phyloP scores from a whole-genome alignment of 2,113 vertebrate genomes.

The Telmatochromis brachygnathus region DNA sequence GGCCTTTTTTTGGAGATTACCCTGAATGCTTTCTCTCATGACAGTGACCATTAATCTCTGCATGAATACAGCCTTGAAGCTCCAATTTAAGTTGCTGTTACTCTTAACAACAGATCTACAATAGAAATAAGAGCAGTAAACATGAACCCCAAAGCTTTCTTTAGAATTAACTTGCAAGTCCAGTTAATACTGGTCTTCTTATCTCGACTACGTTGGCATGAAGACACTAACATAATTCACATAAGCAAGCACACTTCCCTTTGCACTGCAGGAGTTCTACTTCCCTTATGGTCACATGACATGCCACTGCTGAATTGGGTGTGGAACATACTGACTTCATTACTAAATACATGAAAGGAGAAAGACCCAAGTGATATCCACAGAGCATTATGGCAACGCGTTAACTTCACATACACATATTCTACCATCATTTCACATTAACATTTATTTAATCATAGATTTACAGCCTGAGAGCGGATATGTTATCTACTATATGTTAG shows the following conservation, averaged over 20 bases:
- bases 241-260: conserved; percentile 35
- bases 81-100: not conserved
- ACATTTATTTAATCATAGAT: not conserved
- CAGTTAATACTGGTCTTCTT: not conserved
- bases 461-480: not conserved
- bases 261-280: conserved; percentile 13
- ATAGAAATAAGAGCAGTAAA: not conserved
- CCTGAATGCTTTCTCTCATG: conserved; percentile 4
- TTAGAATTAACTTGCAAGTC: not conserved
- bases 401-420: not conserved
- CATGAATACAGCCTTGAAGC: not conserved
- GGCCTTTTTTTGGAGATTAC: conserved; percentile 5
- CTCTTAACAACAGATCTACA: not conserved
- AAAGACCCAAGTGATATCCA: conserved; percentile 2
- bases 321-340: conserved; percentile 28
- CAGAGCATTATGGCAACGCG: not conserved
- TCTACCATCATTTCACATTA: not conserved
- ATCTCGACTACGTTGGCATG: not conserved
- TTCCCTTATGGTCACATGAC: conserved; percentile 57
- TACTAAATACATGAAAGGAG: conserved; percentile 22
- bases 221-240: not conserved
- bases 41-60: conserved; percentile 13
- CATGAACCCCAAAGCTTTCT: not conserved
- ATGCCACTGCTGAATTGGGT: conserved; percentile 34
- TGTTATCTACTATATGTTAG: not conserved